Conservation (phyloP, 2,113 vertebrate species). For the Atherinomorus stipes region DNA sequence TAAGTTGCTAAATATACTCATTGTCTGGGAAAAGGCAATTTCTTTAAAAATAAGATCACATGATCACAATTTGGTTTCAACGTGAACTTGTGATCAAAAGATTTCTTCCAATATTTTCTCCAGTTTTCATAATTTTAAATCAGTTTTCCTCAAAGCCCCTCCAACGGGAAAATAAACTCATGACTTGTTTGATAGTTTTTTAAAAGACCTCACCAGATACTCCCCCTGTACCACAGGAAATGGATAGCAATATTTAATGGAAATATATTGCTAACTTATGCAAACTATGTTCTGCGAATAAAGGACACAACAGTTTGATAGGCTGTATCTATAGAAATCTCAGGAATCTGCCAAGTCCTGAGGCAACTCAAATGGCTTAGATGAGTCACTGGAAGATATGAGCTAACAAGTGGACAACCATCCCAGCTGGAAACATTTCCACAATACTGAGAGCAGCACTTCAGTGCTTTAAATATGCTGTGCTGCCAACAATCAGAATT, state of each 20-base stretch:
- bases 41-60: not conserved
- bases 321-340: slow-evolving; percentile 28
- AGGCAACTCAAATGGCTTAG: slow-evolving; percentile 21
- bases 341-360: slow-evolving; percentile 10
- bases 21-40: not conserved
- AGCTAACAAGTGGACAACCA: slow-evolving; percentile 48
- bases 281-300: not conserved
- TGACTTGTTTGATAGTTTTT: slow-evolving; percentile 9
- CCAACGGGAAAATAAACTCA: not conserved
- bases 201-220: not conserved
- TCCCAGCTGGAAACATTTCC: slow-evolving; percentile 68
- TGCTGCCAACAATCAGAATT: not conserved
- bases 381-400: slow-evolving; percentile 36
- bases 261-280: not conserved
- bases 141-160: not conserved
- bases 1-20: not conserved
- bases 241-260: slow-evolving; percentile 16
- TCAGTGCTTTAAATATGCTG: slow-evolving; percentile 12
- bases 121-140: not conserved
- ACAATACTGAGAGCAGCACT: slow-evolving; percentile 12
- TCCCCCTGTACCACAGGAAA: not conserved
- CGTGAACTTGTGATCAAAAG: not conserved
- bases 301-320: slow-evolving; percentile 8
- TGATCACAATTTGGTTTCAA: not conserved
- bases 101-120: slow-evolving; percentile 1